A percentile compares a stretch with the other conserved stretches of the same genome.
phyloP scores from a whole-genome alignment of 2,888 invertebrate species.

The Chrysotoxum bicinctum region DNA sequence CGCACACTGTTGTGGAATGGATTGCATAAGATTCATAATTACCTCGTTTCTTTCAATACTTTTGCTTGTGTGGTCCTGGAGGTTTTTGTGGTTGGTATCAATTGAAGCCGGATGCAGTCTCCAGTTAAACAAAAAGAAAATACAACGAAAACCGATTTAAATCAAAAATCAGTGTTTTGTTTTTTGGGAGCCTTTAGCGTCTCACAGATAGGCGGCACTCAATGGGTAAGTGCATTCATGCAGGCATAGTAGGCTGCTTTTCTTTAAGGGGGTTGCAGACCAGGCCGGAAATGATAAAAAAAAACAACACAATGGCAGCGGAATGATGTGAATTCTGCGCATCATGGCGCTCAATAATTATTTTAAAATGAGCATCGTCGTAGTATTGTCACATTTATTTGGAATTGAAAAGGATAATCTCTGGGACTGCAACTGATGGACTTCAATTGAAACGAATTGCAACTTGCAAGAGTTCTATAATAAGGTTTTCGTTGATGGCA shows the following conservation, averaged over 20 bases:
- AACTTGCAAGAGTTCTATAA: conserved; percentile 22
- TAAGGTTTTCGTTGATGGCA: not conserved
- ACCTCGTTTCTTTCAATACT: conserved; percentile 38
- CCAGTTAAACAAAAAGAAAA: conserved; percentile 26
- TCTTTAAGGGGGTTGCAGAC: not conserved
- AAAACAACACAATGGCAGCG: conserved; percentile 36
- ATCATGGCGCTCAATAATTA: conserved; percentile 59
- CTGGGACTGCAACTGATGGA: conserved; percentile 44
- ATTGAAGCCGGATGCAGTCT: conserved; percentile 55
- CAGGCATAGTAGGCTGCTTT: not conserved
- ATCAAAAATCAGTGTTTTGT: conserved; percentile 76
- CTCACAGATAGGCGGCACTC: not conserved
- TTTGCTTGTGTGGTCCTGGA: conserved; percentile 6
- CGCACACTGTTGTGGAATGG: conserved; percentile 9
- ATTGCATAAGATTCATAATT: conserved; percentile 56
- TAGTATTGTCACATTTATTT: conserved; percentile 45
- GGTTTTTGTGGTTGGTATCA: conserved; percentile 24
- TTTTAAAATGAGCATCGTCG: conserved; percentile 62
- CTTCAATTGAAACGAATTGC: conserved; percentile 39
- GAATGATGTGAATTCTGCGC: conserved; percentile 37
- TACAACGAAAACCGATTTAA: conserved; percentile 58
- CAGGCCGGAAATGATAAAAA: conserved; percentile 33
- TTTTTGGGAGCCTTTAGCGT: conserved; percentile 14
- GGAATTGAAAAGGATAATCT: conserved; percentile 64
- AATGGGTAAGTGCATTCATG: not conserved